Conservation (phyloP, 2,888 invertebrate species). For the Eudasyphora cyanicolor region DNA sequence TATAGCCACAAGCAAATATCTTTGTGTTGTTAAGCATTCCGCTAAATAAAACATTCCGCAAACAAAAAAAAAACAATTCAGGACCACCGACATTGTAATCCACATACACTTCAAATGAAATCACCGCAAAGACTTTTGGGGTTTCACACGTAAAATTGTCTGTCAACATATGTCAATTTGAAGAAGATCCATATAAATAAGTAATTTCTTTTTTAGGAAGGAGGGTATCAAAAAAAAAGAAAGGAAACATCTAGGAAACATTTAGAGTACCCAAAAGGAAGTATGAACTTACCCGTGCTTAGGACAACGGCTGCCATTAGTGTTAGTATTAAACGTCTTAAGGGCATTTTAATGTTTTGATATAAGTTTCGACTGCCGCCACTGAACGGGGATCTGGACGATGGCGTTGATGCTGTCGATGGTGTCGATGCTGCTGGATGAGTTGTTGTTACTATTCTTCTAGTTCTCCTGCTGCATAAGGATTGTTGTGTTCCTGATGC, state of each 20-base stretch:
- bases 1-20: no score
- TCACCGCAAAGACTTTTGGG: not conserved
- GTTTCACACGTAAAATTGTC: not conserved
- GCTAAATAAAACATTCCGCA: no score
- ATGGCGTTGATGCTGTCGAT: not conserved
- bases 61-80: no score
- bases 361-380: slow-evolving; percentile 36
- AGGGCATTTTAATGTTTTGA: slow-evolving; percentile 58
- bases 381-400: not conserved
- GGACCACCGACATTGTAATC: not conserved
- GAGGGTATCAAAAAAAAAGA: no score
- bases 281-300: slow-evolving; percentile 59
- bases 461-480: slow-evolving; percentile 17
- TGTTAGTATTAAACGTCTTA: slow-evolving; percentile 62
- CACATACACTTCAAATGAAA: not conserved
- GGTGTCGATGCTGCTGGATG: slow-evolving; percentile 2
- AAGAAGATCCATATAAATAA: not conserved
- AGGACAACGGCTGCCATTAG: slow-evolving; percentile 61
- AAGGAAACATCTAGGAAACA: no score
- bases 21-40: no score
- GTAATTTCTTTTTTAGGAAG: not conserved
- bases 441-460: slow-evolving; percentile 36
- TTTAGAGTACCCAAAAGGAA: no score
- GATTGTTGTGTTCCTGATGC: not conserved
- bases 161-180: slow-evolving; percentile 12